Conservation (phyloP, 1,140 invertebrate genomes). For the Potamilus streckersoni region DNA sequence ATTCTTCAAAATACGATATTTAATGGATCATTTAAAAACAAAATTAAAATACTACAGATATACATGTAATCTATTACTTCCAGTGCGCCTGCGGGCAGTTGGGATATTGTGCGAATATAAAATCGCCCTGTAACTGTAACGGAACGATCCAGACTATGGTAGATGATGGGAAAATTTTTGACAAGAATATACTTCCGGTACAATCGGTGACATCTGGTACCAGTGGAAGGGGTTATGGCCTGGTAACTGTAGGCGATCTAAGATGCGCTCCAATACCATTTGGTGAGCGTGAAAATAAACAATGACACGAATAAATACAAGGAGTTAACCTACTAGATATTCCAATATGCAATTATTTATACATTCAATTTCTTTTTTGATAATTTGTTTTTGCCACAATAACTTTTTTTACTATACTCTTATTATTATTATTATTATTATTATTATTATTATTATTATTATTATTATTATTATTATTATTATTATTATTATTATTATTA, state of each 20-base stretch:
- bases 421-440: too few relatives aligned
- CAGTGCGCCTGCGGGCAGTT: conserved; percentile 29
- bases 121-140: conserved; percentile 16
- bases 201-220: neutral
- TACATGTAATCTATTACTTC: neutral
- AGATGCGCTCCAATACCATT: conserved; percentile 23
- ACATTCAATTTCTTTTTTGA: too few relatives aligned
- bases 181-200: conserved; percentile 14
- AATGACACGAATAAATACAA: neutral
- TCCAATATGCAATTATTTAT: too few relatives aligned
- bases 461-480: too few relatives aligned
- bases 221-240: neutral
- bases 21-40: neutral
- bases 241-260: conserved; percentile 12
- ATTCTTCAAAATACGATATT: neutral
- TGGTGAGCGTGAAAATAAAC: conserved; percentile 9
- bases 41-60: neutral
- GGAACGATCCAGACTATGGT: neutral
- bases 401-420: too few relatives aligned
- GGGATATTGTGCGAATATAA: conserved; percentile 2
- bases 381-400: too few relatives aligned
- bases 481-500: too few relatives aligned
- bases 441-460: too few relatives aligned
- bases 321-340: too few relatives aligned
- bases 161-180: conserved; percentile 20